These are phyloP conservation scores for Pipistrellus nathusii DNA, from an alignment of 2,797 vertebrate species.

Conservation along the genomic window DNA sequence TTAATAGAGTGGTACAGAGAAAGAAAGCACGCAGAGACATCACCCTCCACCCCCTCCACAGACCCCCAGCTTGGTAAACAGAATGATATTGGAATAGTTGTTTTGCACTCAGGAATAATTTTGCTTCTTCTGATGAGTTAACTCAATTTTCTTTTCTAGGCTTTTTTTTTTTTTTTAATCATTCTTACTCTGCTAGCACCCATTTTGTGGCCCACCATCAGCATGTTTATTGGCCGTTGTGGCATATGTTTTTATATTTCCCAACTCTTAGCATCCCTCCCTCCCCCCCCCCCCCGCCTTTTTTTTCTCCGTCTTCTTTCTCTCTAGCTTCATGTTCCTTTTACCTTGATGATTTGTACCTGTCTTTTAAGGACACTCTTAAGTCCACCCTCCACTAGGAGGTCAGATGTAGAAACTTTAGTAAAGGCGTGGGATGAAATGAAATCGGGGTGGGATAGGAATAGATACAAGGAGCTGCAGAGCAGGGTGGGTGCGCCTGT, in stretches of 20 bases:
- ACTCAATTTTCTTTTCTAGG: neutral
- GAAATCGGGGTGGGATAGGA: neutral
- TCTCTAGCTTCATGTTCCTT: neutral
- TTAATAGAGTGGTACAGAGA: neutral
- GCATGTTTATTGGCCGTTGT: neutral
- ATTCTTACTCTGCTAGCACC: neutral
- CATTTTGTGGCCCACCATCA: neutral
- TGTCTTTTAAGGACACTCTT: neutral
- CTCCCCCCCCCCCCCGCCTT: too few species aligned
- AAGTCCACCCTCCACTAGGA: neutral
- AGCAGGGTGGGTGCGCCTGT: rapidly evolving
- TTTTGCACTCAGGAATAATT: neutral
- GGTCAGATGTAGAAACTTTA: neutral
- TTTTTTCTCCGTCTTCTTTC: neutral
- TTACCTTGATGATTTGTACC: neutral
- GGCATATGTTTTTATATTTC: neutral
- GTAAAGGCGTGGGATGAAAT: neutral
- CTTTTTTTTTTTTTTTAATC: neutral
- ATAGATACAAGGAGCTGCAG: neutral
- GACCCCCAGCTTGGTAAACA: neutral
- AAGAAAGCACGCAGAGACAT: neutral
- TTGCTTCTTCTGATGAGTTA: neutral
- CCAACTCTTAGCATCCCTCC: too few species aligned
- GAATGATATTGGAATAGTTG: neutral
- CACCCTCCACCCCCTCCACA: neutral